A percentile compares a stretch with the other conserved stretches of the same genome.
phyloP scores from a whole-genome alignment of 2,888 invertebrate genomes.

The Hemistola chrysoprasaria region DNA sequence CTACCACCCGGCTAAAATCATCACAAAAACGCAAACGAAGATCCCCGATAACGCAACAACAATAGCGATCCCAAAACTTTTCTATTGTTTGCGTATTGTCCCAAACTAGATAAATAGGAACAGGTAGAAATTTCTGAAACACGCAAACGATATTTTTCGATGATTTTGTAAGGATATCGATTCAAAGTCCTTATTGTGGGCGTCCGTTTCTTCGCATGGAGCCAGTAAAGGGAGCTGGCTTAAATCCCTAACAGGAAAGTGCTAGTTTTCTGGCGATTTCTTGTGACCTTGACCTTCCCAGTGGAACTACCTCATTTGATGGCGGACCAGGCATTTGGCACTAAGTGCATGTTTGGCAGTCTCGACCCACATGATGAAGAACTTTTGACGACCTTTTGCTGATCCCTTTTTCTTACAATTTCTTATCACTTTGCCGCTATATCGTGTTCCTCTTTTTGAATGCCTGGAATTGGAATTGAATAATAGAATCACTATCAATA shows the following conservation, averaged over 20 bases:
- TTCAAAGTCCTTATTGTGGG: constrained; percentile 28
- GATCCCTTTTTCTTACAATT: neutral
- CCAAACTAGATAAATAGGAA: constrained; percentile 48
- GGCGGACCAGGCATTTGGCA: constrained; percentile 56
- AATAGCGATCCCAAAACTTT: constrained; percentile 40
- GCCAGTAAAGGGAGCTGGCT: constrained; percentile 64
- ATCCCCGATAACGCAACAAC: constrained; percentile 31
- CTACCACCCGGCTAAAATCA: constrained; percentile 1
- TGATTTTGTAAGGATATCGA: constrained; percentile 34
- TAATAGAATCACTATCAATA: too few relatives aligned
- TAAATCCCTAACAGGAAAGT: constrained; percentile 36
- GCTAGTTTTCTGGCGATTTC: constrained; percentile 29
- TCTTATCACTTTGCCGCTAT: neutral
- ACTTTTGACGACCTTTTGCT: constrained; percentile 65
- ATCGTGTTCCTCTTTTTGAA: too few relatives aligned
- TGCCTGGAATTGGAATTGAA: too few relatives aligned
- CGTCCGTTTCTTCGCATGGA: constrained; percentile 74
- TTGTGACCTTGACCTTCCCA: constrained; percentile 39
- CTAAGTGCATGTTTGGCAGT: constrained; percentile 57
- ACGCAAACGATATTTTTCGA: constrained; percentile 51
- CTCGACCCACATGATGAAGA: constrained; percentile 62
- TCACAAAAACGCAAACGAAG: constrained; percentile 14
- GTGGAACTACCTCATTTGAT: constrained; percentile 63
- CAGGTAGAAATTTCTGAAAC: constrained; percentile 62
- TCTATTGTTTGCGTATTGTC: constrained; percentile 40